Percentiles rank a stretch among this genome's conserved stretches.
Conservation (phyloP, 2,113 vertebrate species). For the Alethe diademata region DNA sequence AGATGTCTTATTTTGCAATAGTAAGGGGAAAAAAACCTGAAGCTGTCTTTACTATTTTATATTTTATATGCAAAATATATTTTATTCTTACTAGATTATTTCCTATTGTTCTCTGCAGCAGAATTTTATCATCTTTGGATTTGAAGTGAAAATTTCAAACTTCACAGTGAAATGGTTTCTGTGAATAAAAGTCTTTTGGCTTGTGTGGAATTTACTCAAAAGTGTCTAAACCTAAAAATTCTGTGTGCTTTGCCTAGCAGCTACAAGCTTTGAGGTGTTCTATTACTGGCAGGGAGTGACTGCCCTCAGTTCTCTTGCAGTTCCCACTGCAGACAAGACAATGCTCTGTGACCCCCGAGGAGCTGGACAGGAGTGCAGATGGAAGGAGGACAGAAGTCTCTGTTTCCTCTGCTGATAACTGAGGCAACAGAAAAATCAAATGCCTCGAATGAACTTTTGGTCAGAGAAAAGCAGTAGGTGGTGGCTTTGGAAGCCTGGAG, state of each 20-base stretch:
- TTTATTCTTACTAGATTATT: not conserved
- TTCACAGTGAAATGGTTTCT: not conserved
- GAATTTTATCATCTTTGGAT: not conserved
- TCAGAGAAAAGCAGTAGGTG: not conserved
- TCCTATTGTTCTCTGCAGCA: not conserved
- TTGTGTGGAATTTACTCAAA: not conserved
- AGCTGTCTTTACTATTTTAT: not conserved
- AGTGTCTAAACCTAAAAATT: not conserved
- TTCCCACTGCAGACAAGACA: not conserved
- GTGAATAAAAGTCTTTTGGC: not conserved
- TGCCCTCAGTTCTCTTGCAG: not conserved
- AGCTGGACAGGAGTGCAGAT: not conserved
- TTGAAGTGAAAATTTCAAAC: not conserved
- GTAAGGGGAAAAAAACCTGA: not conserved
- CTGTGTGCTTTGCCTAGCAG: not conserved
- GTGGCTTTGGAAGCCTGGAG: not conserved
- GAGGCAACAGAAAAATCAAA: not conserved
- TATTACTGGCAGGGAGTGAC: not conserved
- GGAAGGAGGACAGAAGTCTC: not conserved
- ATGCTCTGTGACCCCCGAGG: not conserved
- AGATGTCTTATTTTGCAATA: not conserved
- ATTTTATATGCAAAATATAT: not conserved
- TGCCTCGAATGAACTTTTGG: accelerated
- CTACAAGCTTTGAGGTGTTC: not conserved
- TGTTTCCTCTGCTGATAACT: not conserved